Evolutionary conservation across 1,140 invertebrate genomes (phyloP).

Genomic region (Mya arenaria): DNA sequence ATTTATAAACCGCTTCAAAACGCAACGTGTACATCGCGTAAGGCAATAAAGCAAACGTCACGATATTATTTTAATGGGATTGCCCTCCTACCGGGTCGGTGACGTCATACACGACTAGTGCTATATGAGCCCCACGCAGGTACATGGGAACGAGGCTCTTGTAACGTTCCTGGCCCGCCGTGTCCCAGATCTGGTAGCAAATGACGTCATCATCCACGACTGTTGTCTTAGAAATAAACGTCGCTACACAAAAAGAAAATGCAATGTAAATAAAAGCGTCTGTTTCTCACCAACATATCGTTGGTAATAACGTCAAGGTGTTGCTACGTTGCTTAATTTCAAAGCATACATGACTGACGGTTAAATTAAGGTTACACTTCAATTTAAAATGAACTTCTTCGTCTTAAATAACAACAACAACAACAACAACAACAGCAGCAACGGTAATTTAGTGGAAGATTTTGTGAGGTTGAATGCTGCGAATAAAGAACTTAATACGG

Average conservation of each 20-base stretch:
- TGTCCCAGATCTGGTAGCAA: slow-evolving; percentile 99
- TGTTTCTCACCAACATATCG: no score
- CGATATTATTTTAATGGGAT: not conserved
- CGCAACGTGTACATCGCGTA: not conserved
- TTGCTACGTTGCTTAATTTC: no score
- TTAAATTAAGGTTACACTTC: no score
- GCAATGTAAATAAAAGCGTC: not conserved
- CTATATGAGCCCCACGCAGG: slow-evolving; percentile 78
- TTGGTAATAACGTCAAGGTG: no score
- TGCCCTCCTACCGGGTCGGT: slow-evolving; percentile 55
- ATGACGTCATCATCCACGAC: slow-evolving; percentile 67
- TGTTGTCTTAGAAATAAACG: slow-evolving; percentile 65
- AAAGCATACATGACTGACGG: no score
- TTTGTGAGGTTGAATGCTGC: no score
- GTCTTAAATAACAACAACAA: no score
- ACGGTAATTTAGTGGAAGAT: no score
- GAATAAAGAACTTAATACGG: no score
- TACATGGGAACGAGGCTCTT: slow-evolving; percentile 98
- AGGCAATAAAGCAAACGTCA: not conserved
- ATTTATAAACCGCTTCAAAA: not conserved
- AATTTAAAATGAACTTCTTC: no score
- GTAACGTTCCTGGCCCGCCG: slow-evolving; percentile 99
- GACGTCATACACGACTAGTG: slow-evolving; percentile 69
- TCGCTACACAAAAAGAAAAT: slow-evolving; percentile 59
- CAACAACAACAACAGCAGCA: no score